Evolutionary conservation across 2,797 vertebrate genomes (phyloP), one percentile per base, ranked within the genome.

Genomic region (Leptodon cayanensis): DNA sequence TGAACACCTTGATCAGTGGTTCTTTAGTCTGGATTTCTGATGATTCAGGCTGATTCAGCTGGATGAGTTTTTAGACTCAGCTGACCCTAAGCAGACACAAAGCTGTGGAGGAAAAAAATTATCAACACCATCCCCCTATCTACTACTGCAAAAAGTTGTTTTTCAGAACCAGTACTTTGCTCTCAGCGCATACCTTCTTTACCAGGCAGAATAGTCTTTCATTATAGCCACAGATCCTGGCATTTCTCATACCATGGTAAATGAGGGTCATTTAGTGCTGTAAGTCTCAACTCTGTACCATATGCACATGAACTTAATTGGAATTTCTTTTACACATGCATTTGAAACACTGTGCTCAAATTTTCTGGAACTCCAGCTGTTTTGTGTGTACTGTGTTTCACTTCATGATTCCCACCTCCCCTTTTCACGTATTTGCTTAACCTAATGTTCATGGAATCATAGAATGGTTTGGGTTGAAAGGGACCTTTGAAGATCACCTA

Each of bases 211-310:
- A 78, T 37, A 49, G 6, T 66, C 21, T 44, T 65, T 81, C 19
- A 31, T n/a, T 52, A 31, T 5, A 54, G 13, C 11, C 29, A 25
- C 21, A 57, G 18, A 49, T n/a, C 6, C 35, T 6, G 5, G 8
- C 2, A n/a, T 40, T 87, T 89, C 21, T 47, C 46, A n/a, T 26
- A 18, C 5, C 57, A 4, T 24, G 13, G 55, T 42, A 72, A 72
- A 57, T 0, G 13, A 47, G 20, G 2, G 5, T 79, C 3, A 28
- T 33, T 59, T 15, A 20, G 6, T 42, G 3, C 31, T 22, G 5
- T 42, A 52, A 87, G 21, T 19, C 21, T 57, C 18, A 83, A 26
- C 7, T 46, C 63, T 5, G 14, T 33, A 55, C 13, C 12, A n/a
- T 22, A 73, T 7, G 2, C 19, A 10, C 9, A 10, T 29, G 6